These are phyloP conservation scores for Physocephala rufipes DNA, from an alignment of 2,888 invertebrate species.

Conservation along the genomic window DNA sequence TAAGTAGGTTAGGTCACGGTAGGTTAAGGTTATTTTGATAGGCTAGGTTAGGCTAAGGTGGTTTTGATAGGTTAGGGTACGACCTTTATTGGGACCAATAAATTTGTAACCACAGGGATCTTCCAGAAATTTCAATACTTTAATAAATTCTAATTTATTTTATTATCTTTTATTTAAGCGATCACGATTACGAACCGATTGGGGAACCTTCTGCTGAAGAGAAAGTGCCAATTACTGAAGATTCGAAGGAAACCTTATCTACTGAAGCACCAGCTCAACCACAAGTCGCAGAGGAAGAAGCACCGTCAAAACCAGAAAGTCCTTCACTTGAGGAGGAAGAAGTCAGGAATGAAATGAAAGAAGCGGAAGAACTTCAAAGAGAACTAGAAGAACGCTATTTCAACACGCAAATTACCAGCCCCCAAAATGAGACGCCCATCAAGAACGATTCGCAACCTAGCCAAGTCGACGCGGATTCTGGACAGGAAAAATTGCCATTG, in stretches of 20 bases:
- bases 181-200: slow-evolving; percentile 93
- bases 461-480: slow-evolving; percentile 74
- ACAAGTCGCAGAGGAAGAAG: slow-evolving; percentile 12
- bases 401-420: slow-evolving; percentile 68
- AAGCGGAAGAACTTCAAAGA: slow-evolving; percentile 70
- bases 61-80: too few species aligned
- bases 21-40: too few species aligned
- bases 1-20: too few species aligned
- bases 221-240: background rate
- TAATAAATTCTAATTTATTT: slow-evolving; percentile 11
- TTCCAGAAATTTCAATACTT: too few species aligned
- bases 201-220: slow-evolving; percentile 70
- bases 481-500: slow-evolving; percentile 72
- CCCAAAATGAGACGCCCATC: slow-evolving; percentile 70
- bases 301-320: slow-evolving; percentile 9
- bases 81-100: too few species aligned
- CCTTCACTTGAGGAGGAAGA: slow-evolving; percentile 34
- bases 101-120: too few species aligned
- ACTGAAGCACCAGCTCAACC: background rate
- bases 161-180: slow-evolving; percentile 71
- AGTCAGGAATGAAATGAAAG: slow-evolving; percentile 68
- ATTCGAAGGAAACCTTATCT: slow-evolving; percentile 41
- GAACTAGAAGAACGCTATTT: slow-evolving; percentile 74
- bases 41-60: too few species aligned
- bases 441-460: slow-evolving; percentile 75